phyloP scores from a whole-genome alignment of 2,113 vertebrate genomes.

The Artemisiospiza belli region DNA sequence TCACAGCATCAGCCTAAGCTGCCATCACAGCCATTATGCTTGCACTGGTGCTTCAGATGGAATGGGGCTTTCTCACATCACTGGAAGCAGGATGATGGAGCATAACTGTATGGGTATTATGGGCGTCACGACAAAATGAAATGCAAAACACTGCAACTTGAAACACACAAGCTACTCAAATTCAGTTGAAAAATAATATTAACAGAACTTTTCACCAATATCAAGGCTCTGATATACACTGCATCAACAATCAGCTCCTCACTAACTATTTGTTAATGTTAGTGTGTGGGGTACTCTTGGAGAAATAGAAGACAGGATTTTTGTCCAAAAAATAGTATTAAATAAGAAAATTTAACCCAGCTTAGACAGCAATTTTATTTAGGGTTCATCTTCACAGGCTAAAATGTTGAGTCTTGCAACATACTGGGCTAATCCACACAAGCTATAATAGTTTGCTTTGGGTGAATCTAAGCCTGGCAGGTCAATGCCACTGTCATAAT shows the following conservation, averaged over 20 bases:
- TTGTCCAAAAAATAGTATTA: neutral
- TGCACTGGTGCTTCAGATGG: slow-evolving; percentile 51
- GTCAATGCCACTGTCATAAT: neutral
- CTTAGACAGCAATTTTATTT: neutral
- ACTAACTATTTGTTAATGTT: neutral
- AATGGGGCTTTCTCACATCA: slow-evolving; percentile 61
- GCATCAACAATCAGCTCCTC: neutral
- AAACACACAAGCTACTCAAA: slow-evolving; percentile 56
- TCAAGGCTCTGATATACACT: neutral
- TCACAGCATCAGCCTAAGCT: neutral
- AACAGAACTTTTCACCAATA: neutral
- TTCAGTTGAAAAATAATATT: slow-evolving; percentile 6
- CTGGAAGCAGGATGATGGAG: slow-evolving; percentile 62
- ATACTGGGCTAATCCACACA: neutral
- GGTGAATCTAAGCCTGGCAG: neutral
- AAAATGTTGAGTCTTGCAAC: neutral
- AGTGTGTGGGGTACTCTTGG: neutral
- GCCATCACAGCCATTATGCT: slow-evolving; percentile 25
- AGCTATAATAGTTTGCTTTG: neutral
- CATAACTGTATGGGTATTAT: slow-evolving; percentile 39
- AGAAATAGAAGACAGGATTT: neutral
- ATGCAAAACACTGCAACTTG: slow-evolving; percentile 55
- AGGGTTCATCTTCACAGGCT: neutral
- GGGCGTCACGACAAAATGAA: slow-evolving; percentile 53
- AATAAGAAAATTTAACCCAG: neutral